Percentiles rank a stretch among this genome's conserved stretches.
Conservation (phyloP, 2,113 vertebrate genomes). For the Pseudonaja textilis region DNA sequence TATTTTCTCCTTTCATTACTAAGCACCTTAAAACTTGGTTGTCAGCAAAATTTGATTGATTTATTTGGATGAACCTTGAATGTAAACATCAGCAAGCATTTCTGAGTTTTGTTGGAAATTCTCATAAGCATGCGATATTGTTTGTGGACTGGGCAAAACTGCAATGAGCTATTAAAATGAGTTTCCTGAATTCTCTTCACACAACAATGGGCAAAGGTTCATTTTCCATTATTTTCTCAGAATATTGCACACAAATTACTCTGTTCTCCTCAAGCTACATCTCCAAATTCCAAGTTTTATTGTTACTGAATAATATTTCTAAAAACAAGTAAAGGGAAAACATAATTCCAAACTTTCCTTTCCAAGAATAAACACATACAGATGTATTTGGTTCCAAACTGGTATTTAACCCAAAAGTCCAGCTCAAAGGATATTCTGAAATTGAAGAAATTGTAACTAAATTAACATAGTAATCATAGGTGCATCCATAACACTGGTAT, state of each 20-base stretch:
- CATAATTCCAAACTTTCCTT: slow-evolving; percentile 51
- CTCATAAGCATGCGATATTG: neutral
- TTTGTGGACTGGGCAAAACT: neutral
- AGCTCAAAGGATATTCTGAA: slow-evolving; percentile 14
- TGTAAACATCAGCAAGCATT: slow-evolving; percentile 15
- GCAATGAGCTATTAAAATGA: neutral
- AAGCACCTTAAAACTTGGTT: slow-evolving; percentile 25
- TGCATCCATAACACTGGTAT: rapidly evolving
- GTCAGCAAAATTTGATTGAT: slow-evolving; percentile 28
- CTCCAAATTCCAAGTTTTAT: slow-evolving; percentile 29
- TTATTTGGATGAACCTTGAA: slow-evolving; percentile 11
- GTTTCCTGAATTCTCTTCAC: slow-evolving; percentile 25
- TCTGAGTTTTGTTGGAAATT: rapidly evolving
- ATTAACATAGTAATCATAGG: neutral
- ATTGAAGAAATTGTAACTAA: slow-evolving; percentile 30
- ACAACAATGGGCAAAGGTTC: slow-evolving; percentile 1
- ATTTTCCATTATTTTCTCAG: neutral
- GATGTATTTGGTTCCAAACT: neutral
- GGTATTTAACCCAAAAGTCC: slow-evolving; percentile 9
- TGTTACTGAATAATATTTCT: slow-evolving; percentile 44
- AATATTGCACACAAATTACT: slow-evolving; percentile 18
- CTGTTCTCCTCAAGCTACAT: slow-evolving; percentile 32
- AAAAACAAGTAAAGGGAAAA: slow-evolving; percentile 44
- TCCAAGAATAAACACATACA: neutral
- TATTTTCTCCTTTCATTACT: slow-evolving; percentile 18